These are phyloP conservation scores for Hemicordylus capensis DNA, from an alignment of 2,113 vertebrate genomes.

Conservation along the genomic window DNA sequence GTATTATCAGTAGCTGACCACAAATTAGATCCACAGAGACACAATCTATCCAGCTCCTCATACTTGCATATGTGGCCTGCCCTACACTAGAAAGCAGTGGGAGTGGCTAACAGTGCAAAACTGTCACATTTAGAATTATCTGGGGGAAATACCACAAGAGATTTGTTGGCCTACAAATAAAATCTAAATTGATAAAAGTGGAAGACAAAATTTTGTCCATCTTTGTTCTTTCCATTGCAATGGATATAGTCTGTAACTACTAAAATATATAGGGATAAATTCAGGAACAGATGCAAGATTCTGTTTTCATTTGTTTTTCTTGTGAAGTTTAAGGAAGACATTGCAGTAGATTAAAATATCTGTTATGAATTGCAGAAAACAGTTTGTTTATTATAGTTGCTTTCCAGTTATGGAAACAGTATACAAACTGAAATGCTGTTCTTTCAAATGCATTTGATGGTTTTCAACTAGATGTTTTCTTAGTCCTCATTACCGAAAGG, in stretches of 20 bases:
- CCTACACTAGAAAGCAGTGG: background rate
- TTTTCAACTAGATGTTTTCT: background rate
- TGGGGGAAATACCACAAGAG: background rate
- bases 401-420: background rate
- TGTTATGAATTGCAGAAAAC: background rate
- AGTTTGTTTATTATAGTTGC: background rate
- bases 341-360: background rate
- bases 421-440: background rate
- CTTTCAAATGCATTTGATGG: background rate
- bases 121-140: background rate
- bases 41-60: background rate
- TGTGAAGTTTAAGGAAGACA: background rate
- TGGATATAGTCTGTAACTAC: background rate
- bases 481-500: slow-evolving; percentile 20
- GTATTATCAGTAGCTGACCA: background rate
- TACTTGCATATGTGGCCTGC: background rate
- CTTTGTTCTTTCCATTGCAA: background rate
- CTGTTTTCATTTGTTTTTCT: background rate
- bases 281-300: background rate
- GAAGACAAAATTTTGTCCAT: slow-evolving; percentile 5
- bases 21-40: background rate
- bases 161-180: slow-evolving; percentile 1
- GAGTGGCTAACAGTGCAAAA: background rate
- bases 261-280: background rate
- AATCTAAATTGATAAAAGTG: slow-evolving; percentile 12